Conservation (phyloP, 2,797 vertebrate genomes). For the Sphenopsis melanotis region DNA sequence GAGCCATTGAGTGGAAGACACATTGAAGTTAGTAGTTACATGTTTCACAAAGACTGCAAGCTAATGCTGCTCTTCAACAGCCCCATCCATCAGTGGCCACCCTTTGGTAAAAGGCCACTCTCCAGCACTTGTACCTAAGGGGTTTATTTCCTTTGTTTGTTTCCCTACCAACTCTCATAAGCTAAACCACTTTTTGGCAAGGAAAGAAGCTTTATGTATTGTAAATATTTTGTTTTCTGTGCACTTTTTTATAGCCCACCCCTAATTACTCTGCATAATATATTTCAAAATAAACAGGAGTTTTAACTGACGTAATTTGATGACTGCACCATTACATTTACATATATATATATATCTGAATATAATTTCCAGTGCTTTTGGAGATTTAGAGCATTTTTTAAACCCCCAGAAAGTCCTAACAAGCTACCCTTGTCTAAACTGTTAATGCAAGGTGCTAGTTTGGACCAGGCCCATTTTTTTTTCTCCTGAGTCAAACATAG, state of each 20-base stretch:
- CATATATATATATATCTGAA: neutral
- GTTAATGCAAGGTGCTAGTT: neutral
- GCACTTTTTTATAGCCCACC: neutral
- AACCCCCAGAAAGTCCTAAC: neutral
- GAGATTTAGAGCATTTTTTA: neutral
- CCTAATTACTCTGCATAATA: neutral
- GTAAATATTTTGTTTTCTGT: neutral
- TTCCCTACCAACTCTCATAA: neutral
- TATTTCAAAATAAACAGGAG: neutral
- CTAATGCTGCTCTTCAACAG: neutral
- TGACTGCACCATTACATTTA: neutral
- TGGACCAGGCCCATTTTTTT: neutral
- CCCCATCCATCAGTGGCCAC: neutral
- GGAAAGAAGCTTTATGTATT: neutral
- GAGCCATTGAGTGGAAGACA: neutral
- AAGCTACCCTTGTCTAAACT: neutral
- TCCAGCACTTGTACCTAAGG: neutral
- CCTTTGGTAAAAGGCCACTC: neutral
- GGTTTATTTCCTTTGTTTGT: neutral
- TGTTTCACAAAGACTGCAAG: neutral
- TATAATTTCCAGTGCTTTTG: neutral
- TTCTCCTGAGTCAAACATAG: neutral
- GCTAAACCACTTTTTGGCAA: neutral
- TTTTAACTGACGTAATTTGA: neutral
- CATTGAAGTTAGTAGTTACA: neutral